Evolutionary conservation across 92 coral and sea anemone genomes (phyloP).

Genomic region (Phenganax subtilis): DNA sequence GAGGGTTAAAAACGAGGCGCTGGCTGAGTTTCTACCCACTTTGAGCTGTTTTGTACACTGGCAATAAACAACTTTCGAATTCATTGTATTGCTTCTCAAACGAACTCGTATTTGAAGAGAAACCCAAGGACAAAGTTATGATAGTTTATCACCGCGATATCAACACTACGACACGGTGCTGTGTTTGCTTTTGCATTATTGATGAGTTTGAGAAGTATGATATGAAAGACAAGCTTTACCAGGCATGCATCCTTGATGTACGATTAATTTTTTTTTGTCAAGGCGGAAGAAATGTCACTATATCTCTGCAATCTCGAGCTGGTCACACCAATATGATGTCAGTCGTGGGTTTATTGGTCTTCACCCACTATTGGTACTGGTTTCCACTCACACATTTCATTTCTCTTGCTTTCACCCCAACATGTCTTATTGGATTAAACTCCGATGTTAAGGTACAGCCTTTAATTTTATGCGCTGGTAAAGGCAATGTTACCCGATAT

Average conservation of each 20-base stretch:
- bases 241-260: background rate
- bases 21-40: too few species aligned
- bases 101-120: too few species aligned
- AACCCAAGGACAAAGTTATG: too few species aligned
- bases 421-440: conserved; percentile 88
- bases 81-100: too few species aligned
- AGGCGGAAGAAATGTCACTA: conserved; percentile 98
- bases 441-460: conserved; percentile 81
- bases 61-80: too few species aligned
- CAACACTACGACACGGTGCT: too few species aligned
- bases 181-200: too few species aligned
- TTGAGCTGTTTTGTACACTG: too few species aligned
- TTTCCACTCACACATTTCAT: conserved; percentile 92
- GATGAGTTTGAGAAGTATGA: too few species aligned
- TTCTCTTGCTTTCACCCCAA: conserved; percentile 82
- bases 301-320: conserved; percentile 95
- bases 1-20: too few species aligned
- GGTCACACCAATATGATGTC: conserved; percentile 98
- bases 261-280: background rate
- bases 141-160: too few species aligned
- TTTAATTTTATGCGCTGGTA: background rate
- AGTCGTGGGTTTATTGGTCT: conserved; percentile 85
- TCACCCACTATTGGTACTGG: conserved; percentile 99
- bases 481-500: background rate
- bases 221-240: too few species aligned